A percentile compares a stretch with the other conserved stretches of the same genome.
phyloP scores from a whole-genome alignment of 2,888 invertebrate genomes.

The Nomada hirtipes region DNA sequence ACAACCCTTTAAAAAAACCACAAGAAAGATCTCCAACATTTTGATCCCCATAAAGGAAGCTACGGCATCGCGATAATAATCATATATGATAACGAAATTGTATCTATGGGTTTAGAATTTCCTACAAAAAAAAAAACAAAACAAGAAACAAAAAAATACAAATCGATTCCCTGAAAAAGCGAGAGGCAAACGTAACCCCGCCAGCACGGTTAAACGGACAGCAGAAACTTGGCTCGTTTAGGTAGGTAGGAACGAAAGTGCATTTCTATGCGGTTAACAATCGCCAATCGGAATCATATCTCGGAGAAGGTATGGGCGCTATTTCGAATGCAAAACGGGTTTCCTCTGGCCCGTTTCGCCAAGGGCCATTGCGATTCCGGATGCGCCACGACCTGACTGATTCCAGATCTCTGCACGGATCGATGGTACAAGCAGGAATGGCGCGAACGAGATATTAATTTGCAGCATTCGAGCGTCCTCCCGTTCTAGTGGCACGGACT shows the following conservation, averaged over 20 bases:
- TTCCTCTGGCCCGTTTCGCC: slow-evolving; percentile 37
- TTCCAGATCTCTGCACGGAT: slow-evolving; percentile 56
- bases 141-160: too few relatives aligned
- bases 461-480: slow-evolving; percentile 60
- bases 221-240: background rate
- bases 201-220: background rate
- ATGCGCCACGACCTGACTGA: slow-evolving; percentile 39
- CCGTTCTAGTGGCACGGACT: slow-evolving; percentile 61
- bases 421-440: slow-evolving; percentile 57
- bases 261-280: slow-evolving; percentile 44
- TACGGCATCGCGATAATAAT: too few relatives aligned
- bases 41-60: too few relatives aligned
- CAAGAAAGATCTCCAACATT: too few relatives aligned
- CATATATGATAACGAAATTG: too few relatives aligned
- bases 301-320: slow-evolving; percentile 23
- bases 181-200: too few relatives aligned
- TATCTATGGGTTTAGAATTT: too few relatives aligned
- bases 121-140: too few relatives aligned
- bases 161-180: too few relatives aligned
- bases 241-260: background rate
- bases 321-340: slow-evolving; percentile 59
- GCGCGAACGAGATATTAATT: slow-evolving; percentile 70
- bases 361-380: slow-evolving; percentile 63
- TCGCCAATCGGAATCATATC: slow-evolving; percentile 42
- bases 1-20: too few relatives aligned